These are phyloP conservation scores for Drosophila mayri DNA, from an alignment of 1,140 invertebrate genomes.

Conservation along the genomic window DNA sequence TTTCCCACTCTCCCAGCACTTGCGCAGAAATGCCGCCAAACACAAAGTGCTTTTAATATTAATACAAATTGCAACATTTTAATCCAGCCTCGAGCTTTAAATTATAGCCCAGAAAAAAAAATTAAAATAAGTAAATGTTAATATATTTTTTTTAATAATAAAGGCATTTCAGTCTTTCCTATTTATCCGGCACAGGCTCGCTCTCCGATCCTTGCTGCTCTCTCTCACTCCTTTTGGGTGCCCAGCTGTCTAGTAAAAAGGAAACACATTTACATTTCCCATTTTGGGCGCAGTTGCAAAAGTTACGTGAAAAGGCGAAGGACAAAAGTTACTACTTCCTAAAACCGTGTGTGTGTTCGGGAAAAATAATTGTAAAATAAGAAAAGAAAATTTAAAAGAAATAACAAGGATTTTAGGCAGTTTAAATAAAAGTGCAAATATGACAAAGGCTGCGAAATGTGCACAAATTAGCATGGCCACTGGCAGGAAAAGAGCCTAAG, in stretches of 20 bases:
- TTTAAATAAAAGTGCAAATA: slow-evolving; percentile 23
- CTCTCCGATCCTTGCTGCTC: slow-evolving; percentile 10
- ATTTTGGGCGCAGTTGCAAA: slow-evolving; percentile 79
- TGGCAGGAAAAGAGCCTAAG: slow-evolving; percentile 15
- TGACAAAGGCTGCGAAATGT: slow-evolving; percentile 30
- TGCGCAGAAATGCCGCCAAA: slow-evolving; percentile 41
- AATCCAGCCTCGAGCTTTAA: background rate
- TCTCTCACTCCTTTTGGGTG: slow-evolving; percentile 55
- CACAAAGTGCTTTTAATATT: slow-evolving; percentile 20
- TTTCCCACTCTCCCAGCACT: slow-evolving; percentile 23
- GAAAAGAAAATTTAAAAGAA: background rate
- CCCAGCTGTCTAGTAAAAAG: slow-evolving; percentile 70
- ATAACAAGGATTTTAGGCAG: background rate
- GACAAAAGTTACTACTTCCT: slow-evolving; percentile 41
- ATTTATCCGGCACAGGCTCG: slow-evolving; percentile 11
- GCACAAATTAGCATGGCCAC: slow-evolving; percentile 13
- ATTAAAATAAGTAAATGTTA: background rate
- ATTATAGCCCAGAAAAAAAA: background rate
- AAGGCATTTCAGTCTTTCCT: background rate
- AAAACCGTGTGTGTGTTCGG: slow-evolving; percentile 25
- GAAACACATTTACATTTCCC: slow-evolving; percentile 39
- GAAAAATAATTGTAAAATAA: slow-evolving; percentile 31
- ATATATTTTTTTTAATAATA: background rate
- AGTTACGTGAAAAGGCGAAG: slow-evolving; percentile 80
- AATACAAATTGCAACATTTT: slow-evolving; percentile 11